phyloP scores from a whole-genome alignment of 2,113 vertebrate genomes.

The Petaurus breviceps region DNA sequence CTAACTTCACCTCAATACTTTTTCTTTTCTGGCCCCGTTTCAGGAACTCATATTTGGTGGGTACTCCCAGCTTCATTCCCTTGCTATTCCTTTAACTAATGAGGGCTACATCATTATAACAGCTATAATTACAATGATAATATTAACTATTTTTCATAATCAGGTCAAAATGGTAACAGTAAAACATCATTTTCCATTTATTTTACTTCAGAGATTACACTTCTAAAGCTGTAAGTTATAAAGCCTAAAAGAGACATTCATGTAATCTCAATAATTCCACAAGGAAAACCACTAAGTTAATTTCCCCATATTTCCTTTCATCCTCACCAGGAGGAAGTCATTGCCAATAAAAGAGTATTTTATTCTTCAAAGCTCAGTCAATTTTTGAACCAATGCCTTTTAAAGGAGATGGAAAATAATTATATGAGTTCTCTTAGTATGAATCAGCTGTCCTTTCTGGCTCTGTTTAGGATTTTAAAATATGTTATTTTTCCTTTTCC shows the following conservation, averaged over 20 bases:
- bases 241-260: not conserved
- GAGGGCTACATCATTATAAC: not conserved
- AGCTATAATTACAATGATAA: not conserved
- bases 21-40: not conserved
- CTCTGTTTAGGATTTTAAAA: not conserved
- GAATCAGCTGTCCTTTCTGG: not conserved
- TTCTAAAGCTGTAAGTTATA: not conserved
- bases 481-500: slow-evolving; percentile 26
- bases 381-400: not conserved
- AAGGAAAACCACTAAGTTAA: not conserved
- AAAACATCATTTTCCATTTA: not conserved
- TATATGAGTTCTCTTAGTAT: not conserved
- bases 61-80: not conserved
- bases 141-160: not conserved
- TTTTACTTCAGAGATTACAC: not conserved
- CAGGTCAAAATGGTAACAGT: not conserved
- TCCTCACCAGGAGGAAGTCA: not conserved
- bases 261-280: not conserved
- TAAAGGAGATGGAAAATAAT: not conserved
- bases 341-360: not conserved
- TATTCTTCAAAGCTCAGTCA: not conserved
- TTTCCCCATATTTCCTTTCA: not conserved
- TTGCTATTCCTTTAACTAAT: not conserved
- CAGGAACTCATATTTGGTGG: not conserved
- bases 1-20: not conserved